Evolutionary conservation across 2,113 vertebrate genomes (phyloP).

Genomic region (Nesoenas mayeri): DNA sequence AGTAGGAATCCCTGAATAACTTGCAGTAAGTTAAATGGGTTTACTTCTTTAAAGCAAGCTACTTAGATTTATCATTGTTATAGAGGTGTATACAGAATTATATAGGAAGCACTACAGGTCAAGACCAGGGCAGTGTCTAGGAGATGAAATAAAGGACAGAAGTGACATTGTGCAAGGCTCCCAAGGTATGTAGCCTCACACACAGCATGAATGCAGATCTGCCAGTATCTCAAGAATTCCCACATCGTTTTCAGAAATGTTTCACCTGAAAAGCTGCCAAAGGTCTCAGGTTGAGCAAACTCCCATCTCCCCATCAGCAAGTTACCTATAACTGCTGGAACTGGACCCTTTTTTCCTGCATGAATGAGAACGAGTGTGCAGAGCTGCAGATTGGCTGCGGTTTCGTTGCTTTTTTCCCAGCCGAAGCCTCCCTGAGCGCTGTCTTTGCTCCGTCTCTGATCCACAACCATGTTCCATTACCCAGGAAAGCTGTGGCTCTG

Average conservation of each 20-base stretch:
- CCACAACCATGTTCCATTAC: rapidly evolving
- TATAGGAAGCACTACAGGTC: background rate
- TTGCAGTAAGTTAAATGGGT: background rate
- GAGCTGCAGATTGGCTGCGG: background rate
- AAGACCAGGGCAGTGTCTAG: background rate
- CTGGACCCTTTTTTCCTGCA: background rate
- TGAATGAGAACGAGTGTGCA: background rate
- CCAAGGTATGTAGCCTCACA: background rate
- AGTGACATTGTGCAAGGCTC: background rate
- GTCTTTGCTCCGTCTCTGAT: rapidly evolving
- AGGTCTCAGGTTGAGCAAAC: background rate
- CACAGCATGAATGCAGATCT: background rate
- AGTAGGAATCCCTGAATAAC: background rate
- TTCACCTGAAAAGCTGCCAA: background rate
- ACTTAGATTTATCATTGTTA: rapidly evolving
- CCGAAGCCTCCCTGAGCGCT: background rate
- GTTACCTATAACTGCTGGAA: rapidly evolving
- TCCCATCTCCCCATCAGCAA: background rate
- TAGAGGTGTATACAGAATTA: background rate
- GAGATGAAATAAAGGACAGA: background rate
- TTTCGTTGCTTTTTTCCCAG: background rate
- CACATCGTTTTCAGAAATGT: background rate
- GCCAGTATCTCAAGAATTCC: background rate
- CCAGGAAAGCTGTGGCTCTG: background rate
- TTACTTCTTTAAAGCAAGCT: background rate